A percentile compares a stretch with the other conserved stretches of the same genome.
Conservation (phyloP, 2,797 vertebrate species). For the Chromis chromis region DNA sequence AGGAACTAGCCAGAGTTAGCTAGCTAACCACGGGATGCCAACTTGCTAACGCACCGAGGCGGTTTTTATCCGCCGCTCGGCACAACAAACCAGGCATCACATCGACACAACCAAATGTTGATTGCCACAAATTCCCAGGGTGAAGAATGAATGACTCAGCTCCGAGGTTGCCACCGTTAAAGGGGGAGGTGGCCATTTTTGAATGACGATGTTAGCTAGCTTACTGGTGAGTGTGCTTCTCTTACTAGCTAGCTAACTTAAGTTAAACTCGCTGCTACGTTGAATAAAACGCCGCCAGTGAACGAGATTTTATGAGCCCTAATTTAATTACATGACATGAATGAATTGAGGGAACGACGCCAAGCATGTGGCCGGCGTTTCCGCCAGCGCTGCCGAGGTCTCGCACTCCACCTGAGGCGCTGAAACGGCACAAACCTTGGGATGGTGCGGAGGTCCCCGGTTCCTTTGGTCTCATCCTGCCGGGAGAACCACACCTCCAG, state of each 20-base stretch:
- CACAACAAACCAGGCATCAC: fast-evolving
- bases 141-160: conserved; percentile 77
- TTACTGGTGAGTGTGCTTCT: neutral
- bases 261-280: too few relatives aligned
- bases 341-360: neutral
- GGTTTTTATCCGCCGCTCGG: neutral
- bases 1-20: too few relatives aligned
- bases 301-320: neutral
- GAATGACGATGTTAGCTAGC: conserved; percentile 48
- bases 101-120: fast-evolving
- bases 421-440: conserved; percentile 87
- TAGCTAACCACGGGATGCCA: too few relatives aligned
- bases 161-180: conserved; percentile 5
- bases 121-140: neutral
- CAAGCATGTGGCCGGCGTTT: conserved; percentile 17
- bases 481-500: conserved; percentile 99
- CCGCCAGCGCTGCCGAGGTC: neutral
- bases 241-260: neutral
- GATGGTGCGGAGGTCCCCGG: conserved; percentile 96
- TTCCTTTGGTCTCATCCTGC: conserved; percentile 92
- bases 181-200: conserved; percentile 78
- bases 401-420: conserved; percentile 14
- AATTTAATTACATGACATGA: neutral
- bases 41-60: too few relatives aligned
- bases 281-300: neutral